Evolutionary conservation across 1,140 invertebrate genomes (phyloP).

Genomic region (Nixonia krombeini): DNA sequence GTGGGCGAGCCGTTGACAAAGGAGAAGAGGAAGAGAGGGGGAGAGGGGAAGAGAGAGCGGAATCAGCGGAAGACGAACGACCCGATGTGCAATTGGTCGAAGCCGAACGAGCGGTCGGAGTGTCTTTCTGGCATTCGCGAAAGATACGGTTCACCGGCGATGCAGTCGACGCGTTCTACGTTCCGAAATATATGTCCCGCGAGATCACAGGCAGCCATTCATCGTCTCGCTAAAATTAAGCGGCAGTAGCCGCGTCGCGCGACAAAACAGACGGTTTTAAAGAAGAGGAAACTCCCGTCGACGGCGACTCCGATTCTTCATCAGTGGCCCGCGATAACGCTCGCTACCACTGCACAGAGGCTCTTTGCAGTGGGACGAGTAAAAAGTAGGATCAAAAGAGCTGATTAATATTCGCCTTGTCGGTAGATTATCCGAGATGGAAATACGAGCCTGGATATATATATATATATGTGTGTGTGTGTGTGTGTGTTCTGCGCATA

Average conservation of each 20-base stretch:
- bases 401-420: background rate
- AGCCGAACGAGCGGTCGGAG: constrained; percentile 23
- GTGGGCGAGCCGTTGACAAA: no score
- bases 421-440: background rate
- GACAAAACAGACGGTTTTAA: constrained; percentile 6
- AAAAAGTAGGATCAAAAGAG: constrained; percentile 16
- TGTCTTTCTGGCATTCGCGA: constrained; percentile 37
- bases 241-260: constrained; percentile 5
- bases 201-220: constrained; percentile 53
- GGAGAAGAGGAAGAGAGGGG: no score
- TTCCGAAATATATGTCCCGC: constrained; percentile 51
- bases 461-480: no score
- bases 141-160: constrained; percentile 36
- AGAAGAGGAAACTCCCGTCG: background rate
- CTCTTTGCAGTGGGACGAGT: constrained; percentile 1
- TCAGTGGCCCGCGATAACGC: background rate
- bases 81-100: constrained; percentile 5
- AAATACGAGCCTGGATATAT: no score
- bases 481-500: no score
- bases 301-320: constrained; percentile 2
- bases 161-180: constrained; percentile 48
- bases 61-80: background rate
- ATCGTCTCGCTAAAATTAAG: constrained; percentile 56
- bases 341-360: background rate
- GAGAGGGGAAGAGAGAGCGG: background rate